A percentile compares a stretch with the other conserved stretches of the same genome.
Evolutionary conservation across 2,113 vertebrate genomes (phyloP).

Genomic region (Eulacestoma nigropectus): DNA sequence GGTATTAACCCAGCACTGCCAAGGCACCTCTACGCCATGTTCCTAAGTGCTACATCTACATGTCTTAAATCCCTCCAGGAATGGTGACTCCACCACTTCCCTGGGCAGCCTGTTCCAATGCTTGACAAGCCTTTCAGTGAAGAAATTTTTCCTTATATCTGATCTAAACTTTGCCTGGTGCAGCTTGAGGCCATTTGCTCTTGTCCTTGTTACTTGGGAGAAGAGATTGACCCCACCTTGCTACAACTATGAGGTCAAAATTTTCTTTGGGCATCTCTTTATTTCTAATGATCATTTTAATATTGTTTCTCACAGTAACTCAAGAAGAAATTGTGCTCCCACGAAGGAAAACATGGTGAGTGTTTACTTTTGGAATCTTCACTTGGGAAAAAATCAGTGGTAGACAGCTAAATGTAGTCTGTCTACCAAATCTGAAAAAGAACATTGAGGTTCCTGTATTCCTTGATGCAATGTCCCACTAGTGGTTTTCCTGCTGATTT

Average conservation of each 20-base stretch:
- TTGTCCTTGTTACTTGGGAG: not conserved
- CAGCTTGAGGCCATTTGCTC: not conserved
- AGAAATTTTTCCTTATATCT: not conserved
- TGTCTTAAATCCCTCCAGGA: no score
- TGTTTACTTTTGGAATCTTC: not conserved
- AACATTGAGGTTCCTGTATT: not conserved
- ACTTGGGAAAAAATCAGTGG: not conserved
- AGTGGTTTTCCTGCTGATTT: not conserved
- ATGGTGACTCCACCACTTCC: not conserved
- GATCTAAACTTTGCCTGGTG: not conserved
- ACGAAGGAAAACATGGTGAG: constrained; percentile 89
- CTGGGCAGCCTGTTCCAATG: not conserved
- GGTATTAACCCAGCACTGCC: not conserved
- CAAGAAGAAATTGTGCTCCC: constrained; percentile 81
- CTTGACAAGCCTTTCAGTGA: not conserved
- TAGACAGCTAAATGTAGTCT: not conserved
- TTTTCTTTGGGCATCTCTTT: not conserved
- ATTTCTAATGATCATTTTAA: not conserved
- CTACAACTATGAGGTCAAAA: accelerated
- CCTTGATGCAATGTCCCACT: not conserved
- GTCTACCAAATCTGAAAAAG: not conserved
- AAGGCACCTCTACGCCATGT: not conserved
- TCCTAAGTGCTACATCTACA: not conserved
- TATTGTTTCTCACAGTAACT: constrained; percentile 35
- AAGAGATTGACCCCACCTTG: not conserved